Evolutionary conservation across 2,888 invertebrate species (phyloP).

Genomic region (Acronicta leporina): DNA sequence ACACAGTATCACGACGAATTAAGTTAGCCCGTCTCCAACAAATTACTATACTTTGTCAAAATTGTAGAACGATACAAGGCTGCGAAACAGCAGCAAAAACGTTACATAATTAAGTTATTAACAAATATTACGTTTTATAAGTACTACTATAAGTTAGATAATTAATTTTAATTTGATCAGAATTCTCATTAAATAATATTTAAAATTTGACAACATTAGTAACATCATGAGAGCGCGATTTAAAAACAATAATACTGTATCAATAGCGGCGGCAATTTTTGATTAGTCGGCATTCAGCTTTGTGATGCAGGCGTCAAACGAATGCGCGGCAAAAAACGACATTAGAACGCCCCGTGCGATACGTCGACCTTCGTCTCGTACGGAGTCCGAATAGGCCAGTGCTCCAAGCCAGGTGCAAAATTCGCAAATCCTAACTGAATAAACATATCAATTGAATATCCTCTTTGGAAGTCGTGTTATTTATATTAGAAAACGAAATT

Average conservation of each 20-base stretch:
- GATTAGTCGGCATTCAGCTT: slow-evolving; percentile 15
- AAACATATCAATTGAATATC: slow-evolving; percentile 21
- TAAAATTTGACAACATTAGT: not conserved
- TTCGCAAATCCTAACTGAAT: slow-evolving; percentile 36
- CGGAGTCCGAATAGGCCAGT: slow-evolving; percentile 43
- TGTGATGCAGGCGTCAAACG: slow-evolving; percentile 10
- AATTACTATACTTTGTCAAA: slow-evolving; percentile 18
- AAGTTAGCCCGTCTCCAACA: not conserved
- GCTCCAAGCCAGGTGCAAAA: slow-evolving; percentile 62
- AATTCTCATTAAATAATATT: too few species aligned
- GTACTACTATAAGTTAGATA: too few species aligned
- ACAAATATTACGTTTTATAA: not conserved
- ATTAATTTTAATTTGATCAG: too few species aligned
- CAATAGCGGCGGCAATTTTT: slow-evolving; percentile 30
- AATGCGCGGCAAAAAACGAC: slow-evolving; percentile 69
- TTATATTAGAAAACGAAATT: not conserved
- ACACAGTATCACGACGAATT: slow-evolving; percentile 8
- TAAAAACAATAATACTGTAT: slow-evolving; percentile 7
- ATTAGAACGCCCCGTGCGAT: slow-evolving; percentile 73
- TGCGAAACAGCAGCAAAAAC: not conserved
- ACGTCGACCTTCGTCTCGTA: slow-evolving; percentile 76
- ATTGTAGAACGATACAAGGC: slow-evolving; percentile 16
- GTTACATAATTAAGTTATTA: slow-evolving; percentile 2
- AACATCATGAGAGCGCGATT: not conserved
- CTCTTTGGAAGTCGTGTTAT: not conserved